phyloP scores from a whole-genome alignment of 2,797 vertebrate species.

The Phoebastria nigripes region DNA sequence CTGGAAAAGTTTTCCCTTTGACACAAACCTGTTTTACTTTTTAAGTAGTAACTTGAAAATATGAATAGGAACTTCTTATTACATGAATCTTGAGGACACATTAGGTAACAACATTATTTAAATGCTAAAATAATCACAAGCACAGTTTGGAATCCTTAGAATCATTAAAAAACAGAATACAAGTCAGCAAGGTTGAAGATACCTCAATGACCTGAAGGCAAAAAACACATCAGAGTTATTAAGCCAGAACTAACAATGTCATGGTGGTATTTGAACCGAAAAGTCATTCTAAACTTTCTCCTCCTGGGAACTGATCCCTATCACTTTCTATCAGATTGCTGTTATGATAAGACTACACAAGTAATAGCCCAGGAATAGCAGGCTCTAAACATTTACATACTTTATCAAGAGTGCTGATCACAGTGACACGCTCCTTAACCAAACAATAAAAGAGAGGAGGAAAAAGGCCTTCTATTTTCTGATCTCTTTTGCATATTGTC shows the following conservation, averaged over 20 bases:
- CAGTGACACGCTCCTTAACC: background rate
- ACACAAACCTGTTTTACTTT: background rate
- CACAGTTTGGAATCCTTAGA: background rate
- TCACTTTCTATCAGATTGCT: conserved; percentile 24
- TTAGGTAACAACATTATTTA: background rate
- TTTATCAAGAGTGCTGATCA: conserved; percentile 46
- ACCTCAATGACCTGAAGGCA: background rate
- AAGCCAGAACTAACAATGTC: conserved; percentile 30
- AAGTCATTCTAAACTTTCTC: conserved; percentile 23
- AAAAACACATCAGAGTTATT: conserved; percentile 3
- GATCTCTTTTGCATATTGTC: conserved; percentile 31
- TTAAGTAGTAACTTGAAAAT: background rate
- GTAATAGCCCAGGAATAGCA: conserved; percentile 9
- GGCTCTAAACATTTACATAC: conserved; percentile 47
- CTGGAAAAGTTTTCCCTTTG: background rate
- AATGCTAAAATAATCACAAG: background rate
- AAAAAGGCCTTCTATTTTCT: conserved; percentile 7
- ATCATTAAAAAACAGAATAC: background rate
- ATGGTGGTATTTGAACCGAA: conserved; percentile 7
- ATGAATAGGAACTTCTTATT: background rate
- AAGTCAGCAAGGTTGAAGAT: background rate
- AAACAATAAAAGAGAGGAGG: conserved; percentile 9
- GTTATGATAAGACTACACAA: background rate
- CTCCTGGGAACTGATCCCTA: conserved; percentile 25
- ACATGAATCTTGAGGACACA: background rate